These are phyloP conservation scores for Onchidella celtica DNA, from an alignment of 2,888 invertebrate species.

Conservation along the genomic window DNA sequence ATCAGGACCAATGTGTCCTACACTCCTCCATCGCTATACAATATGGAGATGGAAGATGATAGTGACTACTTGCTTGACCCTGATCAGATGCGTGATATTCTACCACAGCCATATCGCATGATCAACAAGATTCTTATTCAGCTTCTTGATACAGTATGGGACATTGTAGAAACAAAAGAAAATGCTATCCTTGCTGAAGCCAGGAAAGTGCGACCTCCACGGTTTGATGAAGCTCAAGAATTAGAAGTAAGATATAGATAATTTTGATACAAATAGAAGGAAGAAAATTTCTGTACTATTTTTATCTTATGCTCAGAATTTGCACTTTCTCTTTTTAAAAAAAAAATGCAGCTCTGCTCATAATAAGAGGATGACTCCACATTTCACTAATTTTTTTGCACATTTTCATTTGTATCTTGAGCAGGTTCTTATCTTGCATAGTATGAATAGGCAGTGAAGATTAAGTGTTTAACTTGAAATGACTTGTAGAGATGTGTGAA, in stretches of 20 bases:
- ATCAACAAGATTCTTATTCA: constrained; percentile 73
- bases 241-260: constrained; percentile 56
- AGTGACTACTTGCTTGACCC: constrained; percentile 76
- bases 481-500: too few species aligned
- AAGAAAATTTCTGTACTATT: too few species aligned
- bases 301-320: too few species aligned
- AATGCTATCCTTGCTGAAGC: constrained; percentile 64
- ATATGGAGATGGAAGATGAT: constrained; percentile 70
- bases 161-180: constrained; percentile 68
- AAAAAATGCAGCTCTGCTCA: too few species aligned
- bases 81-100: constrained; percentile 70
- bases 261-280: too few species aligned
- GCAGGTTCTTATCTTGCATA: too few species aligned
- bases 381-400: too few species aligned
- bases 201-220: constrained; percentile 68
- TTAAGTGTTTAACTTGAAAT: too few species aligned
- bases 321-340: too few species aligned
- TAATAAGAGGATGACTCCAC: too few species aligned
- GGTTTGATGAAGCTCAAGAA: constrained; percentile 64
- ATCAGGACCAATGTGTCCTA: constrained; percentile 71
- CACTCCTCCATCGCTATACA: constrained; percentile 72
- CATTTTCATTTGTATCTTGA: too few species aligned
- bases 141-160: constrained; percentile 75
- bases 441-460: too few species aligned
- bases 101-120: constrained; percentile 78